Percentiles rank a stretch among this genome's conserved stretches.
phyloP scores from a whole-genome alignment of 1,140 invertebrate species.

The Chelonus insularis region DNA sequence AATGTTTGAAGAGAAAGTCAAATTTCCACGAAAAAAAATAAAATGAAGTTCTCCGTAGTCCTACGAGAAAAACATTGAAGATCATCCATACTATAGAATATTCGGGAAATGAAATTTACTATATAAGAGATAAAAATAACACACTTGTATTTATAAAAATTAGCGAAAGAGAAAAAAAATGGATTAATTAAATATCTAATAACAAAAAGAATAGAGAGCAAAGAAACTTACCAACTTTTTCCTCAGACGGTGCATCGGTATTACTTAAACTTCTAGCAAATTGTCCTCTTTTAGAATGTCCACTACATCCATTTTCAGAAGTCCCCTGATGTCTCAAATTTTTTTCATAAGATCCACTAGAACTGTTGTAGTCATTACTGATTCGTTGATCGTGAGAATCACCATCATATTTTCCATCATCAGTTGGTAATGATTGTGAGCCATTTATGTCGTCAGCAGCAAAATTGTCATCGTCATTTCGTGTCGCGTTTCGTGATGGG shows the following conservation, averaged over 20 bases:
- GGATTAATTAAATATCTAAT: too few relatives aligned
- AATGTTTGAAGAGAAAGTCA: too few relatives aligned
- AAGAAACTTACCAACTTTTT: slow-evolving; percentile 82
- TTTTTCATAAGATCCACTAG: slow-evolving; percentile 56
- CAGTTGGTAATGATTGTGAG: background rate
- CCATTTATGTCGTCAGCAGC: slow-evolving; percentile 12
- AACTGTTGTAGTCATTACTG: slow-evolving; percentile 56
- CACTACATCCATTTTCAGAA: slow-evolving; percentile 45
- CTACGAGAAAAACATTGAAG: too few relatives aligned
- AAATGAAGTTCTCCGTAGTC: too few relatives aligned
- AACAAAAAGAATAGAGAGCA: too few relatives aligned
- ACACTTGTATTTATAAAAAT: too few relatives aligned
- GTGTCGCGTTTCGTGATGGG: slow-evolving; percentile 18
- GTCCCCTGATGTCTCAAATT: slow-evolving; percentile 47
- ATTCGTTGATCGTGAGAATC: slow-evolving; percentile 55
- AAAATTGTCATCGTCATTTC: slow-evolving; percentile 18
- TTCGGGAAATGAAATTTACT: too few relatives aligned
- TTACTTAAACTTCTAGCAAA: slow-evolving; percentile 82
- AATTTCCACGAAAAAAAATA: too few relatives aligned
- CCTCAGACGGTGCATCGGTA: slow-evolving; percentile 77
- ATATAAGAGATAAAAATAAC: too few relatives aligned
- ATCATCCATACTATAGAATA: too few relatives aligned
- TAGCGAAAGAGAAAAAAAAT: too few relatives aligned
- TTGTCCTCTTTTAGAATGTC: slow-evolving; percentile 66
- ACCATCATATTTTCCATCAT: slow-evolving; percentile 24